Evolutionary conservation across 92 coral and sea anemone species (phyloP), one percentile per base, ranked within the genome.

Genomic region (Hydrozoanthus gracilis): DNA sequence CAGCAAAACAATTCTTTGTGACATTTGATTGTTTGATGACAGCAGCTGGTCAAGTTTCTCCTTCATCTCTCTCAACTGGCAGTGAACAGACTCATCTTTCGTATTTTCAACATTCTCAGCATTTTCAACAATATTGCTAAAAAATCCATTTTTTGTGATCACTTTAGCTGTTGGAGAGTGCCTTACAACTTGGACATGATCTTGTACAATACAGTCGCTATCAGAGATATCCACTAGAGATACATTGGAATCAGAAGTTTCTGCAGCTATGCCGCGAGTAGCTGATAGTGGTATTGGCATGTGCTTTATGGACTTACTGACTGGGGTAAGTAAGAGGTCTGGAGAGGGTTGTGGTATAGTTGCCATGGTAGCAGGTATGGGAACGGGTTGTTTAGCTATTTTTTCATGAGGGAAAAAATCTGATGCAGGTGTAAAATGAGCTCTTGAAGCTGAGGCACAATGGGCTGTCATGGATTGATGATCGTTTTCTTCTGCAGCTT

Each of bases 1-100:
- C 56, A 96, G 82, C 76, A 96, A 88, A 67, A 95, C 92, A 88
- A 96, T 90, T 73, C 96, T 90, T 5, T 98, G 94, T 55, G 96
- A 90, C 93, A 96, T 91, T 65, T 95, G 95, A 79, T 95, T 92
- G 71, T 96, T 96, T 77, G 76, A 79, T 50, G 89, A 82, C 54
- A 92, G 84, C 71, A 93, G 74, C 27, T 66, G 9, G 51, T 93
- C 90, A 73, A 93, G 86, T 65, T 89, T 93, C 79, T 95, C 92
- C 74, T 87, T 95, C 48, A 92, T 27, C 48, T 92, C 95, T 46
- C 83, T 78, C 47, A 92, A 60, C 51, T 74, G 83, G 48, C 64
- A 87, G 46, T 83, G 77, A 13, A 94, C 66, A 13, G 89, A 73
- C 60, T 82, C 39, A 17, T 87, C 83, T 68, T 88, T 84, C 18